phyloP scores from a whole-genome alignment of 2,797 vertebrate species.

The Euthynnus affinis region DNA sequence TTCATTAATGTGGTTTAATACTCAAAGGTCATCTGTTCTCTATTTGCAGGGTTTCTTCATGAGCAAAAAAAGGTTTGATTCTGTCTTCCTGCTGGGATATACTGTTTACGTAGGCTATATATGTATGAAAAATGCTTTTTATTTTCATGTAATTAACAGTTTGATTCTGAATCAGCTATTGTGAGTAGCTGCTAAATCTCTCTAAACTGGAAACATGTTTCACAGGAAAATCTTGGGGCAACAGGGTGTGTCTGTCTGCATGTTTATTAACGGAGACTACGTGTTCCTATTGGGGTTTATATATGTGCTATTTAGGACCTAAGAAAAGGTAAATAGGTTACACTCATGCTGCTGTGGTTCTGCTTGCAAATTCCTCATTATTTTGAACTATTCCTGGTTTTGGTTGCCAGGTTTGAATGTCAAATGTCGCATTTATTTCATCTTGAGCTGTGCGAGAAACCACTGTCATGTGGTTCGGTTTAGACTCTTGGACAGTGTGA shows the following conservation, averaged over 20 bases:
- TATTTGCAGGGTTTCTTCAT: too few relatives aligned
- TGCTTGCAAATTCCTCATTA: constrained; percentile 83
- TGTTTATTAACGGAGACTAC: constrained; percentile 67
- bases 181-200: constrained; percentile 85
- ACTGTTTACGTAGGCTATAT: too few relatives aligned
- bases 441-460: constrained; percentile 67
- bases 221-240: constrained; percentile 10
- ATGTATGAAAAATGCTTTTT: neutral
- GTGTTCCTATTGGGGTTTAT: constrained; percentile 62
- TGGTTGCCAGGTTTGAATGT: constrained; percentile 83
- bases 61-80: neutral
- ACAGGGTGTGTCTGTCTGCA: constrained; percentile 38
- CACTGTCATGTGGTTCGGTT: constrained; percentile 72
- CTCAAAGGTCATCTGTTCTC: neutral
- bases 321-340: constrained; percentile 83
- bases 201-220: constrained; percentile 42
- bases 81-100: neutral
- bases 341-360: constrained; percentile 67
- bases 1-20: neutral
- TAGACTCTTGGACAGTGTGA: constrained; percentile 83
- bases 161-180: neutral
- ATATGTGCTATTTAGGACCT: constrained; percentile 77
- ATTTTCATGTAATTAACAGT: constrained; percentile 15
- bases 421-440: constrained; percentile 84
- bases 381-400: constrained; percentile 84